Base-by-base conservation (phyloP, 2,113 vertebrate genomes). In the Rhynchomys soricoides region DNA sequence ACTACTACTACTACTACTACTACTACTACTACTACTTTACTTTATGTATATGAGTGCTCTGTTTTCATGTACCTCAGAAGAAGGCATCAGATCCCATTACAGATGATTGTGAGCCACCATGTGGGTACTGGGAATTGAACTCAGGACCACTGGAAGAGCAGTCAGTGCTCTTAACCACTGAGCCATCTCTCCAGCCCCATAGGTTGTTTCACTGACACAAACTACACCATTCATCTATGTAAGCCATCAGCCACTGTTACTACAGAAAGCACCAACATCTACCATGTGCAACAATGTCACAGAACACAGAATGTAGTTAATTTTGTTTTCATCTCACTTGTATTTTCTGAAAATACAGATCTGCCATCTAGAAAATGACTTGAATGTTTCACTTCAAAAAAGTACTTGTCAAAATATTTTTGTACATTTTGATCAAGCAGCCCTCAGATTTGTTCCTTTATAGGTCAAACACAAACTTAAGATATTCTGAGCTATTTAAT, bases 311-410 rank as follows among this genome's bases (percentile, higher is more conserved):
- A 34, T 12, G 26, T 11, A 88, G 43, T 75, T 81, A 64, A 85
- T n/a, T 73, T 96, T 59, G 48, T 50, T 89, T 75, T 57, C 90
- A 83, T 26, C 75, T 93, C 15, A 11, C 17, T 90, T 93, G 48
- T 66, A 85, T 91, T 95, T 77, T 77, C 73, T 68, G 22, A 78
- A 95, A 87, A 70, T 21, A 70, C 29, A 86, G 29, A 31, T 86
- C 93, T 78, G 75, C 43, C 74, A 93, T 31, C 73, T 81, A 95
- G 62, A 90, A 97, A 92, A 74, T 78, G 11, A 77, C 68, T 52
- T 62, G 48, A 96, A 37, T n/a, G 59, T 85, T 96, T 96, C 71
- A 90, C 83, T 95, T 93, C 83, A 40, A 71, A 96, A 94, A 70
- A 40, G 34, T 59, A 90, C 70, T 52, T 85, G 37, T 94, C 81